Evolutionary conservation across 2,888 invertebrate species (phyloP), one percentile per base, ranked within the genome.

Genomic region (Tachystola acroxantha): DNA sequence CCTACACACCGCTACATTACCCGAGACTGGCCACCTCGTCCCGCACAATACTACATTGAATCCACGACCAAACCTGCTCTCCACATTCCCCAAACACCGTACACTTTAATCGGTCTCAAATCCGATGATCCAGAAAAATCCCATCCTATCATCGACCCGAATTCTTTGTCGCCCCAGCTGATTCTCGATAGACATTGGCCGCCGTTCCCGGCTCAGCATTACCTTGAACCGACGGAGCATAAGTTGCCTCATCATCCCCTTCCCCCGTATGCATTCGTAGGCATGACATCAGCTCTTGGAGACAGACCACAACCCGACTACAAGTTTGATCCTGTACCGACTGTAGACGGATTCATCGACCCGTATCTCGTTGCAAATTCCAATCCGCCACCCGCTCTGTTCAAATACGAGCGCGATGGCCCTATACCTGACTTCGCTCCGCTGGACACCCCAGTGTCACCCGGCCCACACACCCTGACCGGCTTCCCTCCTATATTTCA

Each of bases 401-500:
- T 82, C 43, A 78, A 71, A 53, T 85, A 85, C 42, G 85, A 85
- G 46, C 66, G 76, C 4, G 85, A 86, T 32, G 80, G 75, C 13
- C 82, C 84, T 1, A 85, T 86, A 32, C 84, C 85, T 4, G 84
- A 85, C 39, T 52, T 79, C 10, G 61, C 68, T 28, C 70, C 68
- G 1, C 43, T 84, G 19, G 62, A 70, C 36, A 85, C 86, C 33
- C 53, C 66, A 7, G 40, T 71, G 10, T 53, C 61, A 28, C 75
- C 76, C 14, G 86, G 85, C n/a, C 86, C 86, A 1, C 66, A 66
- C 43, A 84, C 86, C 10, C 55, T 86, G 31, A 69, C 79, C 32
- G 85, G 84, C 11, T 84, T 85, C 57, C 85, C 85, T 34, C 85
- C 86, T 9, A 80, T 74, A 46, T 84, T 85, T 68, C 84, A 69